Evolutionary conservation across 2,888 invertebrate species (phyloP).

Genomic region (Troides oblongomaculatus): DNA sequence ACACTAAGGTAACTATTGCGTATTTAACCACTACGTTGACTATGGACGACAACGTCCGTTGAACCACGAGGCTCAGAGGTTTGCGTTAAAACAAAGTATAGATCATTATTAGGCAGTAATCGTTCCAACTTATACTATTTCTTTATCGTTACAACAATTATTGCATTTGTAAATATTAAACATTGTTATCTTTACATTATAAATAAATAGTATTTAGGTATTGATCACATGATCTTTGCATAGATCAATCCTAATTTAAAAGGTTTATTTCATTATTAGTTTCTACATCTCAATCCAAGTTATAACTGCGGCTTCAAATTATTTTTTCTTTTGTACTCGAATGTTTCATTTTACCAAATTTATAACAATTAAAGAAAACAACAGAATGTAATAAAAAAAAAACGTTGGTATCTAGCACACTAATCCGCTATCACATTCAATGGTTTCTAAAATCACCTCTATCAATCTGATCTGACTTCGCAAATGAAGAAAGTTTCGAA

Average conservation of each 20-base stretch:
- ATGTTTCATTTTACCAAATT: background rate
- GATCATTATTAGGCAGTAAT: conserved; percentile 68
- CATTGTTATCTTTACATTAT: background rate
- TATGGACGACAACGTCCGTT: conserved; percentile 61
- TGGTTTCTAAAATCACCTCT: conserved; percentile 30
- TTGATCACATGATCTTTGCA: too few relatives aligned
- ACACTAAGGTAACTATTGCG: conserved; percentile 64
- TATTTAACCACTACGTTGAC: conserved; percentile 67
- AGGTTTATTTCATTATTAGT: background rate
- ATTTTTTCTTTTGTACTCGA: background rate
- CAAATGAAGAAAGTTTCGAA: conserved; percentile 96
- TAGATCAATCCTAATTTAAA: background rate
- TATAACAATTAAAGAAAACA: conserved; percentile 20
- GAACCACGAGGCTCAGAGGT: conserved; percentile 50
- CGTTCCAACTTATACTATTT: conserved; percentile 40
- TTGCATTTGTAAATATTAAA: conserved; percentile 13
- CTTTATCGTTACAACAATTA: conserved; percentile 23
- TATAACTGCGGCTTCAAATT: background rate
- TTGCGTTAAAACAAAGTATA: conserved; percentile 37
- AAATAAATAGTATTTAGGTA: conserved; percentile 12
- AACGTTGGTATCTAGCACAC: conserved; percentile 46
- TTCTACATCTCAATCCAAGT: background rate
- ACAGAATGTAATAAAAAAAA: conserved; percentile 12
- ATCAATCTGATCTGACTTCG: conserved; percentile 85
- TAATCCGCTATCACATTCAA: conserved; percentile 49